These are phyloP conservation scores for Cheilosia vulpina DNA, from an alignment of 2,888 invertebrate genomes.

Conservation along the genomic window DNA sequence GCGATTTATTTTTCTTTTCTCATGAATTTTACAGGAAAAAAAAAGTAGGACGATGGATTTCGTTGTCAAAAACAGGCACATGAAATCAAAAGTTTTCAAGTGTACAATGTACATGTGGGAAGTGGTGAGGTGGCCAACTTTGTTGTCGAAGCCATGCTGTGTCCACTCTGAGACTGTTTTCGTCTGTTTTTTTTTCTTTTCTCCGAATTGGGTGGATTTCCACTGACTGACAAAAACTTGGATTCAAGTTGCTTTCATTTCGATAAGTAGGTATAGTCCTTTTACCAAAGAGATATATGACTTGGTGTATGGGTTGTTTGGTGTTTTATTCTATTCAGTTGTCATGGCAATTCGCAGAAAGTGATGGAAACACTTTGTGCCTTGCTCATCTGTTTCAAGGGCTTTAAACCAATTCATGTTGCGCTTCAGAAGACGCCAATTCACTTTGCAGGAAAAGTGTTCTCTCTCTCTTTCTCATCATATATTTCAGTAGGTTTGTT, in stretches of 20 bases:
- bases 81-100: constrained; percentile 69
- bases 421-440: constrained; percentile 17
- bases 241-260: constrained; percentile 65
- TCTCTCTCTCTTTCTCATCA: not conserved
- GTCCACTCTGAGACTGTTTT: constrained; percentile 3
- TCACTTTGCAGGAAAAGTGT: not conserved
- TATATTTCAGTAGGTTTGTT: too few species aligned
- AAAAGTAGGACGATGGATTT: constrained; percentile 56
- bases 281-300: constrained; percentile 33
- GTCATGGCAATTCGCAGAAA: constrained; percentile 58
- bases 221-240: constrained; percentile 42
- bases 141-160: constrained; percentile 24
- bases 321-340: constrained; percentile 48
- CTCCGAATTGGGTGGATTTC: constrained; percentile 28
- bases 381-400: constrained; percentile 51
- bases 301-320: constrained; percentile 37
- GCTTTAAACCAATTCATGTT: constrained; percentile 46
- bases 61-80: constrained; percentile 70
- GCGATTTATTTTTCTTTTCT: constrained; percentile 30
- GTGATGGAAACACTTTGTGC: constrained; percentile 37
- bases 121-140: constrained; percentile 4
- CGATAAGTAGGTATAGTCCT: constrained; percentile 60
- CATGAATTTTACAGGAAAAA: constrained; percentile 20
- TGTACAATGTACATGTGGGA: constrained; percentile 2
- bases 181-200: not conserved